phyloP scores from a whole-genome alignment of 2,888 invertebrate species.

The Theodoxus fluviatilis region DNA sequence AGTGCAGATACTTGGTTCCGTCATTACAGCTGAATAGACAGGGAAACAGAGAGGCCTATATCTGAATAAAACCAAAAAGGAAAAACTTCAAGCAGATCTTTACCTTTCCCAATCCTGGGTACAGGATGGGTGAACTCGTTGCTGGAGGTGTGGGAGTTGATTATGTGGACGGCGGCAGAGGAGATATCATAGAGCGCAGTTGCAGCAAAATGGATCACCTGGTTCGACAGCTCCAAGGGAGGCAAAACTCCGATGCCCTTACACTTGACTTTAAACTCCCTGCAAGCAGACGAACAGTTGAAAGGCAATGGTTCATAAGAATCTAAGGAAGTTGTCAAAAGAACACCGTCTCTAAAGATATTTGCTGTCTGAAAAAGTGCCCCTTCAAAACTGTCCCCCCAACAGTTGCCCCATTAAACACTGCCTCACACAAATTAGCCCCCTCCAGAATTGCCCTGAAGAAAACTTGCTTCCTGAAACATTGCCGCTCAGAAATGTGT shows the following conservation, averaged over 20 bases:
- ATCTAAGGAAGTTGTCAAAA: too few relatives aligned
- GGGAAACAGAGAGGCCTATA: not conserved
- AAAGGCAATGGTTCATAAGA: not conserved
- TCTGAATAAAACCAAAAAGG: not conserved
- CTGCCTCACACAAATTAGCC: too few relatives aligned
- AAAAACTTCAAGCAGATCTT: not conserved
- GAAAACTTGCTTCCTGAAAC: too few relatives aligned
- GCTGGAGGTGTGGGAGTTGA: constrained; percentile 61
- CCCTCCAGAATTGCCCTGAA: too few relatives aligned
- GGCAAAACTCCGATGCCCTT: constrained; percentile 63
- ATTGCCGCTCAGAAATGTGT: too few relatives aligned
- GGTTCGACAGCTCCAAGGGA: constrained; percentile 61
- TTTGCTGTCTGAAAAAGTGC: too few relatives aligned
- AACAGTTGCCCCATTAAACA: too few relatives aligned
- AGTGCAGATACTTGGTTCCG: too few relatives aligned
- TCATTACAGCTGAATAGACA: too few relatives aligned
- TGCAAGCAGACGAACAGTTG: constrained; percentile 34
- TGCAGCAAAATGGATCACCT: constrained; percentile 63
- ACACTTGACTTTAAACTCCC: constrained; percentile 63
- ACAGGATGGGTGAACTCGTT: constrained; percentile 65
- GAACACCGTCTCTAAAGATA: too few relatives aligned
- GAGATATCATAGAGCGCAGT: constrained; percentile 63
- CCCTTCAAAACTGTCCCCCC: too few relatives aligned
- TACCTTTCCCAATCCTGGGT: constrained; percentile 64
- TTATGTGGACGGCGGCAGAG: constrained; percentile 53